Conservation (phyloP, 2,113 vertebrate species). For the Caloenas nicobarica region DNA sequence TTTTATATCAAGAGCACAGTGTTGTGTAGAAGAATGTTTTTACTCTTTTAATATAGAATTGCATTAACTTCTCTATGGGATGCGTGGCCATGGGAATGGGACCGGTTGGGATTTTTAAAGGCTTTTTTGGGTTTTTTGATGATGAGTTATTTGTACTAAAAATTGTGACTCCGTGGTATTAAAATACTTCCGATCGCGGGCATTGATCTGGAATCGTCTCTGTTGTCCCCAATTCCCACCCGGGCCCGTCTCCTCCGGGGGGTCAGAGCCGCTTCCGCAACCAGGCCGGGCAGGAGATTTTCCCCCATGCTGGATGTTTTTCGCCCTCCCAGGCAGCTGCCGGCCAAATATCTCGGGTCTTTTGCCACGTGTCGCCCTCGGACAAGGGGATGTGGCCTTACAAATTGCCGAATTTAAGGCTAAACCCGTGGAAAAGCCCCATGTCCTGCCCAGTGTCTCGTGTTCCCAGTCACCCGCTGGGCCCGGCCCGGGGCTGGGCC, state of each 20-base stretch:
- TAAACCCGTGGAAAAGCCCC: not conserved
- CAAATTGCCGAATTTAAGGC: not conserved
- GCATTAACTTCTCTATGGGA: not conserved
- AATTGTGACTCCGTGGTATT: not conserved
- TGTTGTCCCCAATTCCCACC: not conserved
- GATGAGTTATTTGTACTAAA: conserved; percentile 41
- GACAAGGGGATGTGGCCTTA: not conserved
- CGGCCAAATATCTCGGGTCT: accelerated
- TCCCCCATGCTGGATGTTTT: accelerated
- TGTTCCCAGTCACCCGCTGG: no score
- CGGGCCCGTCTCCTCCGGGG: not conserved
- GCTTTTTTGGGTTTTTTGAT: not conserved
- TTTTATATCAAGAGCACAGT: not conserved
- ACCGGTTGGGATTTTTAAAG: not conserved
- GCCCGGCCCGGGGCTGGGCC: no score
- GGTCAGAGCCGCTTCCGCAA: not conserved
- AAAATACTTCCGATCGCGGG: conserved; percentile 9
- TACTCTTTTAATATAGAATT: not conserved
- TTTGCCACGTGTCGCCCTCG: accelerated
- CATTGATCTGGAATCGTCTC: not conserved
- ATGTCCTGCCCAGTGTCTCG: no score
- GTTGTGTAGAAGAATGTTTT: not conserved
- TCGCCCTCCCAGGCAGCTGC: not conserved
- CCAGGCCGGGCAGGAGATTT: no score
- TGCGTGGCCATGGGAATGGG: not conserved